Conservation (phyloP, 2,113 vertebrate genomes). For the Nothocercus nigrocapillus region DNA sequence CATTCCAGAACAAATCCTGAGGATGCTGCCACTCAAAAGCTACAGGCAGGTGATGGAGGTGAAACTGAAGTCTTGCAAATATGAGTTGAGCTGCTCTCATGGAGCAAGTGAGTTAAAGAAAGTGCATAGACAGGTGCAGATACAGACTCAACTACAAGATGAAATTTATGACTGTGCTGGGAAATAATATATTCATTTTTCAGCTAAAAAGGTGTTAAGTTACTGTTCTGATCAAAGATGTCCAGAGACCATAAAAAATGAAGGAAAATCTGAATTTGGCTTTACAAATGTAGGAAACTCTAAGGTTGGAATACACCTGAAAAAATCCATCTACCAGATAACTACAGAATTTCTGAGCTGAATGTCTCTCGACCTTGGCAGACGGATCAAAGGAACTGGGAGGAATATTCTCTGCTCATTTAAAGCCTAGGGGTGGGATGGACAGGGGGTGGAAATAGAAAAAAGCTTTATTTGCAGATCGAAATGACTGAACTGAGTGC, state of each 20-base stretch:
- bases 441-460: background rate
- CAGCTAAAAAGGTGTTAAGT: background rate
- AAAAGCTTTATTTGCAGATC: background rate
- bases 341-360: background rate
- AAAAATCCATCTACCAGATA: background rate
- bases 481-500: background rate
- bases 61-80: background rate
- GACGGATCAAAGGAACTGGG: background rate
- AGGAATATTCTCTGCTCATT: background rate
- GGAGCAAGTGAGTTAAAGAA: background rate
- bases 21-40: background rate
- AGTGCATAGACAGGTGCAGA: background rate
- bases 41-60: background rate
- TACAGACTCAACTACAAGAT: background rate
- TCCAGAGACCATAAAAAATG: background rate
- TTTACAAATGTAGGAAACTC: background rate
- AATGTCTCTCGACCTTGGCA: background rate
- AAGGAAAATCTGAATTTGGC: background rate
- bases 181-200: background rate
- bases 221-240: background rate
- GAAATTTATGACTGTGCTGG: background rate
- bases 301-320: background rate
- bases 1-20: background rate
- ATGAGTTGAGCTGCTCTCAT: background rate
- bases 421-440: background rate